Base-by-base conservation (phyloP, 2,113 vertebrate species). In the Pseudois nayaur region DNA sequence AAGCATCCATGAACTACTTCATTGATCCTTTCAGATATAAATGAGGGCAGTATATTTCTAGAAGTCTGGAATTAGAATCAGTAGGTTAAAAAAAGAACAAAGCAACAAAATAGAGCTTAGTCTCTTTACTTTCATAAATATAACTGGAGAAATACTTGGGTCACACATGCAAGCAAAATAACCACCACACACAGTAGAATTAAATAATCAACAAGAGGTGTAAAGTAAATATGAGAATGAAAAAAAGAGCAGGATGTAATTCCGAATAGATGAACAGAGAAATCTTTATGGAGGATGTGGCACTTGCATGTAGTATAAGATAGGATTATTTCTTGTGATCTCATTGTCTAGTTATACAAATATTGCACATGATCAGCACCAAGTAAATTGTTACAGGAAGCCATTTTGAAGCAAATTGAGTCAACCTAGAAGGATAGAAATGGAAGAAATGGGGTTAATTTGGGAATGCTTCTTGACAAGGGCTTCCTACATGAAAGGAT, bases 371-470 rank as follows among this genome's bases (percentile, higher is more conserved):
- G 88, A 60, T 89, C 40, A 43, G 16, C 52, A 91, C 4, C 50
- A 62, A 95, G 76, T 48, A 85, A 74, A 95, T 31, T 21, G 17
- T 60, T 59, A 96, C 14, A 76, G 27, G 48, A 92, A 95, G n/a
- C 71, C 40, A 82, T 93, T 94, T 93, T 86, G 50, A 43, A 92
- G 11, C 67, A 93, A 67, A 94, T 25, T 87, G 81, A 92, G 88
- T 90, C 43, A 78, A 90, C 8, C 27, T 67, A 92, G 8, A 88
- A 93, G 29, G 29, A 33, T 13, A 78, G 84, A 48, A 87, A 88
- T 97, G 55, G 57, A n/a, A 76, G 52, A 91, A 90, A 93, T 76
- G 33, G 76, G 60, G 92, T 96, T 95, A 96, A 94, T 57, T 81
- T 86, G 48, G 64, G 76, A 48, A 52, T 89, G 50, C 40, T 91